These are phyloP conservation scores for Drosophila siamana DNA, from an alignment of 2,888 invertebrate genomes.

Conservation along the genomic window DNA sequence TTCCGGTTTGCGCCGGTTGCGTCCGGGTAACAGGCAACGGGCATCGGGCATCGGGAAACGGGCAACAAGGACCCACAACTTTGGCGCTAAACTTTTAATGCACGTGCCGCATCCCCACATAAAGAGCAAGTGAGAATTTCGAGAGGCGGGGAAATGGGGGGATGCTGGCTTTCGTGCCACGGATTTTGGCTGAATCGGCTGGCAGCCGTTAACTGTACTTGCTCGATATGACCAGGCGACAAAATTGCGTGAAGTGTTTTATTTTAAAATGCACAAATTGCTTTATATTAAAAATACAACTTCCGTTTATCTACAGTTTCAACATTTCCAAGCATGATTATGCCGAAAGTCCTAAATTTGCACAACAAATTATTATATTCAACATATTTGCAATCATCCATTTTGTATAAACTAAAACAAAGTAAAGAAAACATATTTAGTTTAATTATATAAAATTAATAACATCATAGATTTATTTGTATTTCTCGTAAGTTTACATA, in stretches of 20 bases:
- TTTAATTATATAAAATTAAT: too few relatives aligned
- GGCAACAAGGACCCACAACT: conserved; percentile 57
- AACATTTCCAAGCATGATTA: not conserved
- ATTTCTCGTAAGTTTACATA: too few relatives aligned
- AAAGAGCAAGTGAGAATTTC: not conserved
- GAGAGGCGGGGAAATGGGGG: not conserved
- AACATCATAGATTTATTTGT: too few relatives aligned
- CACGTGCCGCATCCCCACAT: conserved; percentile 58
- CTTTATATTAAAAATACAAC: not conserved
- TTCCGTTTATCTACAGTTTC: not conserved
- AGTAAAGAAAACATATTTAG: too few relatives aligned
- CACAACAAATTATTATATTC: too few relatives aligned
- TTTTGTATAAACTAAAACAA: not conserved
- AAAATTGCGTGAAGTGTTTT: not conserved
- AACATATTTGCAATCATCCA: too few relatives aligned
- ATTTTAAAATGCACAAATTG: not conserved
- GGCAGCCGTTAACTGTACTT: conserved; percentile 39
- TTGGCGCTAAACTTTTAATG: conserved; percentile 77
- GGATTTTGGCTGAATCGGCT: conserved; percentile 53
- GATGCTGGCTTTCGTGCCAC: conserved; percentile 43
- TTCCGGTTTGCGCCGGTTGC: conserved; percentile 69
- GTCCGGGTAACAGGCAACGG: conserved; percentile 40
- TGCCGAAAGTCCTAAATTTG: too few relatives aligned
- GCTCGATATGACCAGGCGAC: conserved; percentile 54
- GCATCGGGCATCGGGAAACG: conserved; percentile 5